Evolutionary conservation across 2,888 invertebrate genomes (phyloP), one percentile per base, ranked within the genome.

Genomic region (Dendrolimus pini): DNA sequence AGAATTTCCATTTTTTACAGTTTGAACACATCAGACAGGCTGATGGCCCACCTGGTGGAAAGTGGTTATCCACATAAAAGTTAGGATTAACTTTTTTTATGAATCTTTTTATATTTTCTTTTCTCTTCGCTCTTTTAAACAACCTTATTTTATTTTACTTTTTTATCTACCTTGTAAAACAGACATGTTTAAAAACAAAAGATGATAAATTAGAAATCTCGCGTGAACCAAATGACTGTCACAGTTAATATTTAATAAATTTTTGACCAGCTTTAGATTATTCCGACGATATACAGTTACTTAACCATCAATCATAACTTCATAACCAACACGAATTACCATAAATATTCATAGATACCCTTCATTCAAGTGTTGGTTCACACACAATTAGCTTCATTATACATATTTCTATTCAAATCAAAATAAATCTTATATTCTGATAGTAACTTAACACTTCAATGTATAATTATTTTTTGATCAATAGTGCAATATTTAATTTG

Each of bases 361-460:
- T 69, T 63, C 62, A 64, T 65, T 62, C 63, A 64, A 47, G 47
- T 47, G 67, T 70, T 63, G 67, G 81, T 88, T 90, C 89, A 89
- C 89, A 89, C 89, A 89, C 88, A 89, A 90, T 90, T 90, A 90
- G 87, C 75, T 82, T 62, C 77, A 86, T 89, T 85, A 88, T 86
- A 77, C 77, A 65, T 76, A 75, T 30, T 30, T 72, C 75, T 71
- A 81, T 82, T 80, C 80, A 75, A 62, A 81, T 78, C 81, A 76
- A 81, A 82, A 82, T 77, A 82, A 77, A 89, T 88, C 77, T 83
- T 70, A 84, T 86, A 84, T 89, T 85, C 77, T 82, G 78, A 86
- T 83, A 71, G 85, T 87, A 87, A 89, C 73, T 71, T 77, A 77
- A 88, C 85, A 86, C 82, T 78, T 72, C 12, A 47, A 47, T 47